Evolutionary conservation across 2,797 vertebrate genomes (phyloP), one percentile per base, ranked within the genome.

Genomic region (Lepilemur septentrionalis): DNA sequence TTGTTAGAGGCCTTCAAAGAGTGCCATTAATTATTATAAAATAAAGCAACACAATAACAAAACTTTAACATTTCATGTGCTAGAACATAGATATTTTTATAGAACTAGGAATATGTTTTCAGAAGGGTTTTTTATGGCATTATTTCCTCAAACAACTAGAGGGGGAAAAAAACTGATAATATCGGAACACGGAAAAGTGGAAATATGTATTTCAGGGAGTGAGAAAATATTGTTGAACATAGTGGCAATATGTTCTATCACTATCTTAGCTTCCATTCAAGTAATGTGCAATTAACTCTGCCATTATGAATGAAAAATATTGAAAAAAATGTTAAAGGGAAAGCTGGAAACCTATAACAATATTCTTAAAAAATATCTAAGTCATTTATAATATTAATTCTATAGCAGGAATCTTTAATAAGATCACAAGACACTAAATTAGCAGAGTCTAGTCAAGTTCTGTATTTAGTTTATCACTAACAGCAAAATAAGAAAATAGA

Each of bases 401-500:
- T 85, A 52, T 35, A 48, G 7, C 23, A 72, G 5, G 87, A 91
- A 32, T 88, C 14, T 73, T 91, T 85, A 70, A 78, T 52, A 87
- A 79, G 32, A 79, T 67, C 25, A 69, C 35, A 84, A 76, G 61
- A 86, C 79, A 73, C 11, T 75, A 28, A 85, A 78, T 86, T 76
- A 72, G 12, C n/a, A 89, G 35, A 63, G 2, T 32, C n/a, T 69
- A 85, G 1, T 0, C 43, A 89, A 90, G 14, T 78, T 87, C 7
- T 65, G 7, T 38, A 65, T 57, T 97, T 93, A 0, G 0, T 93
- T 97, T 82, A 94, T 94, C 35, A 79, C 30, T 96, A 65, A n/a
- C 61, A 70, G 83, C 22, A 97, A 94, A 79, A 87, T 18, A 93
- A 93, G 93, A 48, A 92, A 90, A 59, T 48, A 85, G 94, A 84